A percentile compares a stretch with the other conserved stretches of the same genome.
These are phyloP conservation scores for Hetaerina americana DNA, from an alignment of 1,140 invertebrate species.

Conservation along the genomic window DNA sequence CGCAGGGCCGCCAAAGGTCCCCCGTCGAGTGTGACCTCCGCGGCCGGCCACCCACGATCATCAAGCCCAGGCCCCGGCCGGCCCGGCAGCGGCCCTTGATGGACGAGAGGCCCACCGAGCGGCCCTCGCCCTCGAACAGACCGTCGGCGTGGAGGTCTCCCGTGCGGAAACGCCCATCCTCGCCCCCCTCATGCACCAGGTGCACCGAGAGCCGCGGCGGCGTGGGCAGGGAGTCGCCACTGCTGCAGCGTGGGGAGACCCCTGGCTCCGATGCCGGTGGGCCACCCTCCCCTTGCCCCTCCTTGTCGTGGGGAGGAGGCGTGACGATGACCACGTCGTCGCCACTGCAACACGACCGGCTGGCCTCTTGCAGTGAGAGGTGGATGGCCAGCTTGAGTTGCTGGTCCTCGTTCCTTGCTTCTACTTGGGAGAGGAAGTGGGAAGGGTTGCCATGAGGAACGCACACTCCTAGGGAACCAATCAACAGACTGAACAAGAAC, in stretches of 20 bases:
- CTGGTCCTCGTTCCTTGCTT: constrained; percentile 25
- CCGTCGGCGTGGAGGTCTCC: constrained; percentile 37
- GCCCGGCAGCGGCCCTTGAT: background rate
- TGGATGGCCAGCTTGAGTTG: constrained; percentile 35
- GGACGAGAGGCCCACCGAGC: constrained; percentile 25
- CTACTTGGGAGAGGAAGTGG: background rate
- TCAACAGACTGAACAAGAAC: too few relatives aligned
- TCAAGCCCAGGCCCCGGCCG: background rate
- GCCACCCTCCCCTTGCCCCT: too few relatives aligned
- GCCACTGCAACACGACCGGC: background rate
- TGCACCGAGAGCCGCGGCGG: background rate
- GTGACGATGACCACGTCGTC: too few relatives aligned
- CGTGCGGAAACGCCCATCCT: constrained; percentile 38
- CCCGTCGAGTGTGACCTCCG: constrained; percentile 36
- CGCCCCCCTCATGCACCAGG: constrained; percentile 17
- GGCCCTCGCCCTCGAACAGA: constrained; percentile 27
- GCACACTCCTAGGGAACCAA: too few relatives aligned
- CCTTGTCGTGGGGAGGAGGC: too few relatives aligned
- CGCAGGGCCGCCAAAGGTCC: constrained; percentile 28
- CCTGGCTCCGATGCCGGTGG: too few relatives aligned
- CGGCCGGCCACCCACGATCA: constrained; percentile 18
- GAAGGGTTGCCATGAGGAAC: too few relatives aligned
- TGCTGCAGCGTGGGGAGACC: too few relatives aligned
- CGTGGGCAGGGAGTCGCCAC: background rate
- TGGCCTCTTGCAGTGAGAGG: constrained; percentile 31